Conservation (phyloP, 2,113 vertebrate species). For the Pavo muticus region DNA sequence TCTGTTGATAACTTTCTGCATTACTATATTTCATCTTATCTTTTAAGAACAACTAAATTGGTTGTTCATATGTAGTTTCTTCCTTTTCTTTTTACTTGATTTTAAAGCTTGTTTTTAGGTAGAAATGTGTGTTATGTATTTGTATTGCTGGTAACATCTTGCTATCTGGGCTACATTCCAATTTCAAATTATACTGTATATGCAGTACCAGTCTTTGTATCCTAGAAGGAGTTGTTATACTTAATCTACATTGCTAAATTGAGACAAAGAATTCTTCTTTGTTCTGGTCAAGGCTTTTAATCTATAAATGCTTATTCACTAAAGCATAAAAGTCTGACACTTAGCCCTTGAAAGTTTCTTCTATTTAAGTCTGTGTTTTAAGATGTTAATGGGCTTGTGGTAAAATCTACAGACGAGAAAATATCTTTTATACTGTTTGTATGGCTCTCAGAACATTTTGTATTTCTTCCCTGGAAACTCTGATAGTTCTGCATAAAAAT, state of each 20-base stretch:
- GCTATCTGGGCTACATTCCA: conserved; percentile 4
- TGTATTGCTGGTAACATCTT: neutral
- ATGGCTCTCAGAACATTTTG: conserved; percentile 35
- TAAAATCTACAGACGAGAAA: conserved; percentile 11
- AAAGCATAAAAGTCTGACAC: neutral
- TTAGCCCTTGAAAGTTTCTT: conserved; percentile 4
- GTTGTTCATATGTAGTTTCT: neutral
- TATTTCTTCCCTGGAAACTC: conserved; percentile 17
- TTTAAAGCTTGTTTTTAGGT: neutral
- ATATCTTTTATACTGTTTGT: neutral
- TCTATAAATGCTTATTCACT: conserved; percentile 19
- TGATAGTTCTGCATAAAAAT: conserved; percentile 19
- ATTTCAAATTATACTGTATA: conserved; percentile 16
- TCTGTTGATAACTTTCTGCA: neutral
- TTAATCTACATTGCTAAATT: conserved; percentile 16
- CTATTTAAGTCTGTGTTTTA: neutral
- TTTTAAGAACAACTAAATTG: neutral
- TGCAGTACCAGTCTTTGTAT: neutral
- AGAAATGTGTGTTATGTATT: neutral
- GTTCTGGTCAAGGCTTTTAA: conserved; percentile 51
- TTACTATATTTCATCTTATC: neutral
- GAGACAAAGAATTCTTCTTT: conserved; percentile 21
- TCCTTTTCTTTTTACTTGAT: neutral
- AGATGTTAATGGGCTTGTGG: conserved; percentile 3
- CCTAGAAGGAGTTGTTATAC: neutral